Base-by-base conservation (phyloP, 2,113 vertebrate species). In the Accipiter virgatus region DNA sequence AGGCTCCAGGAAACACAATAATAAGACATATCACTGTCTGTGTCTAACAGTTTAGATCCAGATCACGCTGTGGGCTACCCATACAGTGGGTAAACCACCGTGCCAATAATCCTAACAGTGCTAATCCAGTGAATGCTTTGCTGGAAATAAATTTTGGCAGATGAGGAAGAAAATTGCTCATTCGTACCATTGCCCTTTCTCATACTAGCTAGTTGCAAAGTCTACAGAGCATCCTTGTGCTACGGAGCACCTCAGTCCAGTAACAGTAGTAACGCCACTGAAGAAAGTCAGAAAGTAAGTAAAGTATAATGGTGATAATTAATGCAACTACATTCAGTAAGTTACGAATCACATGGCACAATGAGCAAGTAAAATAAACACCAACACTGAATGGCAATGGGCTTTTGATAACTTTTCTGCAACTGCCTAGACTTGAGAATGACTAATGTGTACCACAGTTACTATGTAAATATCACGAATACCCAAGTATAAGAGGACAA, bases 131-230 rank as follows among this genome's bases (percentile, higher is more conserved):
- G 2, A 11, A 22, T 6, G 50, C 82, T 36, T 31, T 34, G 7
- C 47, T n/a, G 71, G 29, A 74, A 61, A 48, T 0, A 5, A 1
- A 0, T 15, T 40, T 63, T 17, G 68, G 40, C 53, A 29, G 61
- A 63, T 10, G 47, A 45, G 61, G 55, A 62, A 38, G 50, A 27
- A 23, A 52, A 6, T 10, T 1, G 2, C 21, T 43, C 16, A 0
- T 4, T 53, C 1, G 2, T 26, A 43, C 40, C 21, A 2, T 15
- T 7, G 21, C 40, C 4, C 26, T 48, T 31, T 3, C 74, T 38
- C n/a, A 2, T 6, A 5, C 0, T 0, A 53, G 63, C 58, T 22
- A 18, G 52, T 5, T 10, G 23, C 4, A 3, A n/a, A 21, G 42
- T 2, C 67, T 23, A 4, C 52, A 22, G 84, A 59, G 32, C 42